phyloP scores from a whole-genome alignment of 2,888 invertebrate genomes.

The Cryptus viduatorius region DNA sequence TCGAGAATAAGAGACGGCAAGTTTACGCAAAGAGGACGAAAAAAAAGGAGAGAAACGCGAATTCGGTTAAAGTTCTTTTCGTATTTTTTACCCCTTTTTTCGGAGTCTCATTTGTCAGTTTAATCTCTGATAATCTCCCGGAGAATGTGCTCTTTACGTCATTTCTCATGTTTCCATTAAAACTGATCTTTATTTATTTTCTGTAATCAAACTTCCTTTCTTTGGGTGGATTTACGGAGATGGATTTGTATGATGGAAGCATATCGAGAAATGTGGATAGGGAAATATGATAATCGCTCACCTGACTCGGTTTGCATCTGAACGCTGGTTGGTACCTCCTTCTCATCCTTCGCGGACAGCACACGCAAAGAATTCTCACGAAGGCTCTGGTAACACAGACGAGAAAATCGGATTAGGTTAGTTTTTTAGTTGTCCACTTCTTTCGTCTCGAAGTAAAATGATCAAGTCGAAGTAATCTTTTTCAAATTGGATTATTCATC shows the following conservation, averaged over 20 bases:
- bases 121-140: constrained; percentile 3
- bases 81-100: background rate
- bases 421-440: background rate
- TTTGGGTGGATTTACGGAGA: background rate
- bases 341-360: constrained; percentile 93
- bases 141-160: background rate
- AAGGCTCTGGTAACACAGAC: constrained; percentile 92
- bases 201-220: background rate
- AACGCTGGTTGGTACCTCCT: constrained; percentile 94
- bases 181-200: background rate
- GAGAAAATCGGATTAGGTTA: constrained; percentile 9
- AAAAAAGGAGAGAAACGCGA: background rate
- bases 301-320: constrained; percentile 94
- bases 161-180: background rate
- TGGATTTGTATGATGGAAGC: background rate
- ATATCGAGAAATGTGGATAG: background rate
- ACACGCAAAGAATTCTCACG: constrained; percentile 95
- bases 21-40: background rate
- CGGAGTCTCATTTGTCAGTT: background rate
- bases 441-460: background rate
- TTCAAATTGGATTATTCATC: background rate
- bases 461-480: background rate
- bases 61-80: background rate
- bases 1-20: background rate
- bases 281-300: constrained; percentile 83